These are phyloP conservation scores for Ceratosolen solmsi DNA, from an alignment of 1,140 invertebrate genomes.

Conservation along the genomic window DNA sequence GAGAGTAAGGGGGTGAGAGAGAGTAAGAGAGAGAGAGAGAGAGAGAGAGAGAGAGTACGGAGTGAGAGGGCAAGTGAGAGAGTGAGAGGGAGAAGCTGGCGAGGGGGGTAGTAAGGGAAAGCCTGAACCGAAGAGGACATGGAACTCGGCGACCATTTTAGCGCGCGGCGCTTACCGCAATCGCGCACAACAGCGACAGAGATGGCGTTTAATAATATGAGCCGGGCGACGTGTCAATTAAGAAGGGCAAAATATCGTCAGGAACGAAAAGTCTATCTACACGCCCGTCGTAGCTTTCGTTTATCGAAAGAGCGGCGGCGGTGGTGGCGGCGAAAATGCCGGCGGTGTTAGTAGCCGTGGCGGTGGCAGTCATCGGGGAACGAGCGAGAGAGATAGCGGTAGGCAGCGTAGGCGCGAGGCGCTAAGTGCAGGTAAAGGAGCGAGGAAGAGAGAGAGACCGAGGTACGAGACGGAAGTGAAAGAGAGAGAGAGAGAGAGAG, in stretches of 20 bases:
- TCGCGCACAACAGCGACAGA: too few relatives aligned
- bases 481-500: constrained; percentile 51
- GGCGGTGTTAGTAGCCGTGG: not conserved
- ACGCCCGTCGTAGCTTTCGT: not conserved
- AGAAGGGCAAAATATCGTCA: not conserved
- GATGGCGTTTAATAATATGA: not conserved
- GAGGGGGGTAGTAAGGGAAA: too few relatives aligned
- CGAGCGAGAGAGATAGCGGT: constrained; percentile 6
- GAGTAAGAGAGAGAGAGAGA: constrained; percentile 1
- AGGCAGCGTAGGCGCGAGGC: not conserved
- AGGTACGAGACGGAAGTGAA: constrained; percentile 30
- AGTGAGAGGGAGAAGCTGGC: constrained; percentile 20
- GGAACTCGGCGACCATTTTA: constrained; percentile 41
- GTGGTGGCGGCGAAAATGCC: too few relatives aligned
- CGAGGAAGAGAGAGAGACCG: constrained; percentile 17
- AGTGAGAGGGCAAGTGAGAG: constrained; percentile 22
- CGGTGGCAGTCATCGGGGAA: not conserved
- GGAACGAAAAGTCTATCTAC: not conserved
- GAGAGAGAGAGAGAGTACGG: constrained; percentile 38
- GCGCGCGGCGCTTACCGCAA: not conserved
- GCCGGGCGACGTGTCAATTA: not conserved
- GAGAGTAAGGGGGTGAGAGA: constrained; percentile 37
- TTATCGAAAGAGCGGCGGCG: too few relatives aligned
- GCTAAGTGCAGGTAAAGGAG: not conserved
- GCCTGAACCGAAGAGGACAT: not conserved